Evolutionary conservation across 2,888 invertebrate species (phyloP), one percentile per base, ranked within the genome.

Genomic region (Polyommatus iphigenia): DNA sequence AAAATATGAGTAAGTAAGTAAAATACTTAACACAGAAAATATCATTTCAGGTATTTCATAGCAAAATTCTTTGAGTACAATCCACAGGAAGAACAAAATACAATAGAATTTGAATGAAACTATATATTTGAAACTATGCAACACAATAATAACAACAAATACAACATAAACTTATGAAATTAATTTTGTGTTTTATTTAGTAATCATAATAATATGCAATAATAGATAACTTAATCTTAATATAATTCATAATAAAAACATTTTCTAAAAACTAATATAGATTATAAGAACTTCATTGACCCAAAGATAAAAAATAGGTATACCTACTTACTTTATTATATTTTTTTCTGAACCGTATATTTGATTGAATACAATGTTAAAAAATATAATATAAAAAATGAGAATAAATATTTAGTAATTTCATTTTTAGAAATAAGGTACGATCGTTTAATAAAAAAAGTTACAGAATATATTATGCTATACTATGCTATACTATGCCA

Each of bases 21-120:
- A n/a, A n/a, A n/a, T n/a, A 46, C 46, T 3, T 46, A 20, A 59
- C 24, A 62, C 24, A 24, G 4, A 24, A 20, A 20, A 24, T 24
- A 20, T 79, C 50, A 76, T 85, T 86, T 32, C 86, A 93, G 93
- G 93, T 93, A 92, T 80, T 93, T 93, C 79, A 93, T 93, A 78
- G 92, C 93, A 5, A 93, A 93, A 87, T 93, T 93, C 83, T 93
- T 93, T 81, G 91, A 92, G 82, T 87, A 89, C 78, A 90, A 86
- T 75, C 90, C 90, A 57, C 84, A 86, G 2, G 29, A 78, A 20
- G 54, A 79, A 0, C 86, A 87, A 73, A 86, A 87, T 75, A 79
- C 80, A 29, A 86, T 85, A 54, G 83, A 82, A 41, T 71, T 81
- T 76, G n/a, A 20, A 3, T 46, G 67, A 67, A 67, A 67, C 29